Conservation (phyloP, 2,797 vertebrate species). For the Pantherophis alleghaniensis region DNA sequence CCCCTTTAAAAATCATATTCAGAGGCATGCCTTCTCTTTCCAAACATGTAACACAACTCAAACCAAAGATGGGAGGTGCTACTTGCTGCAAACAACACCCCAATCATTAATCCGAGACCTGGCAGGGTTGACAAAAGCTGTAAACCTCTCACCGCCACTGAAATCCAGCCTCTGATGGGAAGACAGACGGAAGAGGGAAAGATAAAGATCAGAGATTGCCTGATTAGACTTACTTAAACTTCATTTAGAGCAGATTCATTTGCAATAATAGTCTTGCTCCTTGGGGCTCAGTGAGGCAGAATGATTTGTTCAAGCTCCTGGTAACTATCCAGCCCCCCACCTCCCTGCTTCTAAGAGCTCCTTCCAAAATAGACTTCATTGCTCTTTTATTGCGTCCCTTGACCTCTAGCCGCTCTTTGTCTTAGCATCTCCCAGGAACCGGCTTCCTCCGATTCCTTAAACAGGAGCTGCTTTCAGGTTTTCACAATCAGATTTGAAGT, state of each 20-base stretch:
- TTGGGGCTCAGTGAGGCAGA: background rate
- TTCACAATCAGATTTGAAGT: background rate
- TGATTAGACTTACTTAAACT: background rate
- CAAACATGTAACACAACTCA: background rate
- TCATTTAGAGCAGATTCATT: background rate
- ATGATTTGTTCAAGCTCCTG: background rate
- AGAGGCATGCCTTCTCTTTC: background rate
- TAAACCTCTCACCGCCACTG: background rate
- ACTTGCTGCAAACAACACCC: too few species aligned
- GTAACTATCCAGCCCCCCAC: background rate
- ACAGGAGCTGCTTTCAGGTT: background rate
- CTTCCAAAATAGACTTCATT: background rate
- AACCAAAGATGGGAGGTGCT: background rate
- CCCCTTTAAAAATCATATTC: background rate
- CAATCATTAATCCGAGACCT: background rate
- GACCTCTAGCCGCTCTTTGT: background rate
- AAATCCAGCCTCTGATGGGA: background rate
- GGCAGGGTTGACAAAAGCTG: background rate
- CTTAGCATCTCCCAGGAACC: background rate
- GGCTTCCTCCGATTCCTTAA: background rate
- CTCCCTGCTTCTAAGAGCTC: background rate
- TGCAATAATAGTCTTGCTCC: background rate
- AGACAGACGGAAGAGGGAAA: background rate
- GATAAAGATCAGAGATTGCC: background rate
- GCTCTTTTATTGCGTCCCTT: background rate